phyloP scores from a whole-genome alignment of 2,797 vertebrate species.

The Myoxocephalus aenaeus region DNA sequence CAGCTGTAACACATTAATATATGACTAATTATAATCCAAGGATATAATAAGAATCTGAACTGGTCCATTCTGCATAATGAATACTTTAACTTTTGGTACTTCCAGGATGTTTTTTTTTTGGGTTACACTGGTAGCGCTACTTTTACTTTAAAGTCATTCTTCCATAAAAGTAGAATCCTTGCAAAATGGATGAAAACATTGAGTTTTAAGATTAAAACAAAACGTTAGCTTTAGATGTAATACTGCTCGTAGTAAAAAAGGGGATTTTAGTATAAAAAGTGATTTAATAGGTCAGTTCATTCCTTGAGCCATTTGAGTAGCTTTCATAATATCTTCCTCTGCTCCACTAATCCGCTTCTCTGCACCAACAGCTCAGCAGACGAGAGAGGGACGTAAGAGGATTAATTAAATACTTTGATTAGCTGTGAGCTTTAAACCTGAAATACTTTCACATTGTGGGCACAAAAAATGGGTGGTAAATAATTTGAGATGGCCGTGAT shows the following conservation, averaged over 20 bases:
- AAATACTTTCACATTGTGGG: constrained; percentile 13
- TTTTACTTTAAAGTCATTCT: background rate
- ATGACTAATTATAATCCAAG: no score
- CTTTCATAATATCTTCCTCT: constrained; percentile 38
- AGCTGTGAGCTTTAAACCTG: constrained; percentile 39
- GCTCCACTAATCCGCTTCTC: constrained; percentile 56
- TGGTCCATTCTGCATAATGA: background rate
- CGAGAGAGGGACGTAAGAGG: constrained; percentile 38
- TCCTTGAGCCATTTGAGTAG: constrained; percentile 20
- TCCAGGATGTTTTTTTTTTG: background rate
- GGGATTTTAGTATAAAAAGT: background rate
- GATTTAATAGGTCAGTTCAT: constrained; percentile 28
- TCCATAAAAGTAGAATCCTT: background rate
- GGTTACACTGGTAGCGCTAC: no score
- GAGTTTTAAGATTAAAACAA: background rate
- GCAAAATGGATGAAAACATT: background rate
- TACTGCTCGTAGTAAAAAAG: background rate
- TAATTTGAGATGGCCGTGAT: background rate
- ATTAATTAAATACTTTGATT: constrained; percentile 58
- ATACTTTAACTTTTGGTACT: background rate
- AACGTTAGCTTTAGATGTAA: background rate
- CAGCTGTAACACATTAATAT: background rate
- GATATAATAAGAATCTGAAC: background rate
- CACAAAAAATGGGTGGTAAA: background rate
- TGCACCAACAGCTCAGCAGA: constrained; percentile 47